Evolutionary conservation across 2,797 vertebrate genomes (phyloP), one percentile per base, ranked within the genome.

Genomic region (Cyprinodon diabolis): DNA sequence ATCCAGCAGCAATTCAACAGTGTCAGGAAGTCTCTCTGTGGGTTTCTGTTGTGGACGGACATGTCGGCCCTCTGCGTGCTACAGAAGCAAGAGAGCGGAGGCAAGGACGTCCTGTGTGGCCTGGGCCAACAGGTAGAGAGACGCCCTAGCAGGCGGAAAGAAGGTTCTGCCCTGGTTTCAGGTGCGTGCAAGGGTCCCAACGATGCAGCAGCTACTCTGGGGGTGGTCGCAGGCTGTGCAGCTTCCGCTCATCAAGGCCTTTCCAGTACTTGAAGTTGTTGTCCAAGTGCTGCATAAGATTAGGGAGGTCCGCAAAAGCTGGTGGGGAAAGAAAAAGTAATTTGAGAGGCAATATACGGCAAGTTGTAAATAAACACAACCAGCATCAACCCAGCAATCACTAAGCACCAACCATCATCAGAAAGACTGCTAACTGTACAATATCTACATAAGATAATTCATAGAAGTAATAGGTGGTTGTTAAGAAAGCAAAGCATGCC

Each of bases 221-320:
- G n/a, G 97, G 97, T 0, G 96, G 96, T 55, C 97, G 95, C 74
- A 98, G 93, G 85, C 94, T 96, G 90, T 96, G 94, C 72, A 98
- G 94, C 89, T 97, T 96, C 87, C 86, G 94, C 5, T 98, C 97
- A 4, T 99, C 97, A 80, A 99, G 91, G 81, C 95, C 93, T 94
- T 98, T 98, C 98, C 98, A 99, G 94, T 99, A 99, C 85, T 98
- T 99, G 87, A 98, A 98, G 91, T 99, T 99, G 85, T 96, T 97
- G 93, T 98, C 96, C 88, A 99, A 93, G 89, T 99, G 96, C 93
- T 97, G 96, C 97, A 98, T 97, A 82, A 99, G 90, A 89, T 98
- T 97, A 3, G 98, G 97, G 77, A 99, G 95, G 92, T 98, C 96
- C 48, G 97, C 96, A 85, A 99, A 99, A 77, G 95, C 98, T 99